Base-by-base conservation (phyloP, 2,113 vertebrate genomes). In the Natator depressus region DNA sequence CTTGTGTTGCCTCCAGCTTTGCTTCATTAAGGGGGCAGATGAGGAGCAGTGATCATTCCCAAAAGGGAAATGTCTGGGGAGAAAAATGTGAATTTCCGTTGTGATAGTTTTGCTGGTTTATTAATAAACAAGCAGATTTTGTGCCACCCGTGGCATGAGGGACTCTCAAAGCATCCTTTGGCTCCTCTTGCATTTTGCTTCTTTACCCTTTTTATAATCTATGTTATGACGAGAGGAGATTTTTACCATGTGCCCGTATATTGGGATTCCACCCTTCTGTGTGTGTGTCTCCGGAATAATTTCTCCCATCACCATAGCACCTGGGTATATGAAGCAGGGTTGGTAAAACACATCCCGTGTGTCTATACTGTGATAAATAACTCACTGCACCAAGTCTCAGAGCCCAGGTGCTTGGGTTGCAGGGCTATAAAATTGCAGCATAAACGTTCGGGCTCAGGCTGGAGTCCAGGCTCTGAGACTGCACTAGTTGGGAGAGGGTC, bases 251-350 rank as follows among this genome's bases (percentile, higher is more conserved):
- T 95, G 95, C 95, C 96, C 95, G 89, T 94, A 84, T 96, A 91
- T 97, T 96, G 95, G 94, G 87, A 86, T 97, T 92, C 93, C 89
- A 88, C 94, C 89, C 91, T 95, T 97, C 94, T 87, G 16, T 95
- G 89, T 94, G 92, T 95, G 81, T 65, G 47, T 93, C 87, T 84
- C 79, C 92, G 95, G 90, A 95, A 88, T 96, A 83, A 96, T 97
- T 97, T 93, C 94, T 93, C 87, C 53, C 85, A 89, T 38, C 19
- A 72, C 19, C 65, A 72, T 92, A 95, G 95, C 90, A 87, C 85
- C 88, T 0, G 0, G 57, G 84, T 72, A 1, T 75, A 87, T 1
- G 4, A 87, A 89, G 84, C 92, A 2, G 35, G 92, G 79, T 91
- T 95, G 89, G 88, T 89, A 88, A 95, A 96, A 85, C 85, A 25